These are phyloP conservation scores for Hapalemur alaotrensis DNA, from an alignment of 2,797 vertebrate genomes.

Conservation along the genomic window DNA sequence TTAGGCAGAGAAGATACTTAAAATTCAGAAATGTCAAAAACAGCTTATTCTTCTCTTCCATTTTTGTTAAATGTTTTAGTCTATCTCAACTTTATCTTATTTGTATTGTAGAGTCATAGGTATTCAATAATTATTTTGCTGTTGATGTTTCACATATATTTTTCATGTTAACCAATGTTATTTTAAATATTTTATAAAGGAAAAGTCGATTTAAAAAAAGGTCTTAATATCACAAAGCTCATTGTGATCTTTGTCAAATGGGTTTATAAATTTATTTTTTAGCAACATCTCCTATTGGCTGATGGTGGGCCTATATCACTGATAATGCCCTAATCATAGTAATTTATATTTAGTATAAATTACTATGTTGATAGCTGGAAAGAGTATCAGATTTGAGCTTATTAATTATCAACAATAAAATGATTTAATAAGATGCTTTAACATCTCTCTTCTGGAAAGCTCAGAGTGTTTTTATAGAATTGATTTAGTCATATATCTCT, in stretches of 20 bases:
- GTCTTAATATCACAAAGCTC: neutral
- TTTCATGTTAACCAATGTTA: neutral
- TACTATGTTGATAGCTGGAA: neutral
- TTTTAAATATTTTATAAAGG: slow-evolving; percentile 8
- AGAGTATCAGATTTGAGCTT: neutral
- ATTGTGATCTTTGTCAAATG: neutral
- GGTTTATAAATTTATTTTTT: neutral
- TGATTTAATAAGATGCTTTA: neutral
- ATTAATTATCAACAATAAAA: slow-evolving; percentile 10
- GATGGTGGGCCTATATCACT: neutral
- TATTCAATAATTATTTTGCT: neutral
- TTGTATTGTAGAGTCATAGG: neutral
- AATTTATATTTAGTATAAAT: neutral
- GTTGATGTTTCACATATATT: neutral
- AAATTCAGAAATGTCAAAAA: neutral
- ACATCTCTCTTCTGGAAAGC: neutral
- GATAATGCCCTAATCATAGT: neutral
- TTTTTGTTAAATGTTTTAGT: slow-evolving; percentile 25
- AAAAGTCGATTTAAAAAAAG: neutral
- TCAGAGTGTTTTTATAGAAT: neutral
- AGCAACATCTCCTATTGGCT: neutral
- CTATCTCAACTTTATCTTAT: neutral
- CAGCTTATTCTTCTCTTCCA: neutral
- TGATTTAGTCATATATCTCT: slow-evolving; percentile 18
- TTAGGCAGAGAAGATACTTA: neutral